A percentile compares a stretch with the other conserved stretches of the same genome.
phyloP scores from a whole-genome alignment of 2,797 vertebrate species.

The Schizopygopsis pylzovi region DNA sequence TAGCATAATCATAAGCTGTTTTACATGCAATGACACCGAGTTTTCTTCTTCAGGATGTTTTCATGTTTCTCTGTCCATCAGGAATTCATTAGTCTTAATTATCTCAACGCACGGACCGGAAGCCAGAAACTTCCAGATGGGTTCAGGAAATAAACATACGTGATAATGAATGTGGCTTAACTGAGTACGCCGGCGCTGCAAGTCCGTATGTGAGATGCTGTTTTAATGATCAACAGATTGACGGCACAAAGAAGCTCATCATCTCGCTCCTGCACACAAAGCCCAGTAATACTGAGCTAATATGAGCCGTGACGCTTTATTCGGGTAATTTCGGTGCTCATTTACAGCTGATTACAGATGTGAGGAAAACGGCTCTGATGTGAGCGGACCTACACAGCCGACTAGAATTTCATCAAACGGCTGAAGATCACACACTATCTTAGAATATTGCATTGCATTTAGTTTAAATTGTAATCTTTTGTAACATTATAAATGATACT shows the following conservation, averaged over 20 bases:
- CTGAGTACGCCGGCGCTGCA: too few species aligned
- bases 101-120: not conserved
- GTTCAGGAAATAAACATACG: not conserved
- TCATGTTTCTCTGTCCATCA: not conserved
- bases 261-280: conserved; percentile 5
- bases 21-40: not conserved
- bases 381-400: not conserved
- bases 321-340: not conserved
- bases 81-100: not conserved
- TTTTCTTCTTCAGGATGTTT: not conserved
- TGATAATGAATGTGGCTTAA: too few species aligned
- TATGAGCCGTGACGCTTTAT: conserved; percentile 13
- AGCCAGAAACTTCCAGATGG: conserved; percentile 3
- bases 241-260: conserved; percentile 33
- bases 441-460: too few species aligned
- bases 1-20: conserved; percentile 1
- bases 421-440: not conserved
- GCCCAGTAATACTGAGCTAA: not conserved
- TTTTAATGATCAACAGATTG: conserved; percentile 15
- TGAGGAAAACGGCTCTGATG: not conserved
- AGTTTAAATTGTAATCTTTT: too few species aligned
- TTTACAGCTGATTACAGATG: not conserved
- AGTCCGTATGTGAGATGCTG: too few species aligned
- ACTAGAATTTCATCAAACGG: too few species aligned
- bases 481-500: too few species aligned